Evolutionary conservation across 1,140 invertebrate genomes (phyloP).

Genomic region (Drosophila tani): DNA sequence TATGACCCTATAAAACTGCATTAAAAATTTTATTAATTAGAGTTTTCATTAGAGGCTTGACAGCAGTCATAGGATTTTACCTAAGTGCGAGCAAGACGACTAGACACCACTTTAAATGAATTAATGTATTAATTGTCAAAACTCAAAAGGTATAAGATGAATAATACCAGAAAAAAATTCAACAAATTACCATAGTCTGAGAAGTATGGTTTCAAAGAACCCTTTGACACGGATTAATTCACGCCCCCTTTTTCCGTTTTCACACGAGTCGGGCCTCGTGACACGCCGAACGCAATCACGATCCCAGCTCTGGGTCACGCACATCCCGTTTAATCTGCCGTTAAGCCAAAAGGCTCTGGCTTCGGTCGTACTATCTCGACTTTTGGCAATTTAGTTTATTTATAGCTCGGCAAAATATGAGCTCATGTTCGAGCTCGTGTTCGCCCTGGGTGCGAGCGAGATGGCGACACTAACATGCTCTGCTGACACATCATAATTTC

Average conservation of each 20-base stretch:
- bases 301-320: constrained; percentile 29
- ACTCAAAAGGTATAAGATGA: too few species aligned
- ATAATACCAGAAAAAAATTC: too few species aligned
- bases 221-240: not conserved
- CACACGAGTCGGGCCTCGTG: not conserved
- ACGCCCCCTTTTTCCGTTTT: too few species aligned
- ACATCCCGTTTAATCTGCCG: constrained; percentile 73
- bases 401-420: constrained; percentile 76
- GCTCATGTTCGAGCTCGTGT: constrained; percentile 52
- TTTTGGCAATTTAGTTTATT: constrained; percentile 81
- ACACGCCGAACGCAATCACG: constrained; percentile 14
- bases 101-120: too few species aligned
- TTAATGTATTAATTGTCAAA: too few species aligned
- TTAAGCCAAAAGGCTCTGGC: constrained; percentile 57
- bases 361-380: constrained; percentile 52
- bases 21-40: too few species aligned
- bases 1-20: too few species aligned
- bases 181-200: not conserved
- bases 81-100: too few species aligned
- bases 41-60: too few species aligned
- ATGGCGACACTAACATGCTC: constrained; percentile 48
- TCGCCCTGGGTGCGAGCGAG: constrained; percentile 24
- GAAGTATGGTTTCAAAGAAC: not conserved
- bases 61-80: too few species aligned
- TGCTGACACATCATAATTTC: constrained; percentile 81